A percentile compares a stretch with the other conserved stretches of the same genome.
phyloP scores from a whole-genome alignment of 2,113 vertebrate genomes.

The Silurus glanis region DNA sequence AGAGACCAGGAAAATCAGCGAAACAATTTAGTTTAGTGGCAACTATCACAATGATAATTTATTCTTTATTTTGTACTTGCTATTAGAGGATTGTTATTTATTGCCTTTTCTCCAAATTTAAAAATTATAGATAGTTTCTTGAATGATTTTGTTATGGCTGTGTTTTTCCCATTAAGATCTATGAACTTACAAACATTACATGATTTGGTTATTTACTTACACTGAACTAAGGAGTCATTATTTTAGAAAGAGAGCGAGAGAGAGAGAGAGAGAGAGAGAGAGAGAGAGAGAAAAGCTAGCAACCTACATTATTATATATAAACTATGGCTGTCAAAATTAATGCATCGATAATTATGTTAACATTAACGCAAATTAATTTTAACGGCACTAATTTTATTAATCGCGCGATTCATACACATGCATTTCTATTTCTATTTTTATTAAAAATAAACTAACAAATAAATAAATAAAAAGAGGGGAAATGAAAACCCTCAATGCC shows the following conservation, averaged over 20 bases:
- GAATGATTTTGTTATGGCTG: background rate
- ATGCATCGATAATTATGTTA: too few relatives aligned
- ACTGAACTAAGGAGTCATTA: background rate
- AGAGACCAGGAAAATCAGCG: too few relatives aligned
- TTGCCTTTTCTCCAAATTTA: background rate
- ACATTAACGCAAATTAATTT: too few relatives aligned
- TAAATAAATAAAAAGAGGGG: too few relatives aligned
- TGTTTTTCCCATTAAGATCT: background rate
- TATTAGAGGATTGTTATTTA: background rate
- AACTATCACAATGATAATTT: background rate
- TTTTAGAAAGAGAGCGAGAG: background rate
- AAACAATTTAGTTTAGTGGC: too few relatives aligned
- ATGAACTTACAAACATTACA: background rate
- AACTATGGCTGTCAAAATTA: too few relatives aligned
- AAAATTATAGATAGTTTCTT: background rate
- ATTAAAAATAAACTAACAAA: too few relatives aligned
- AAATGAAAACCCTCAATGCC: too few relatives aligned
- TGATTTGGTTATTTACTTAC: background rate
- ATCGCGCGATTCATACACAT: too few relatives aligned
- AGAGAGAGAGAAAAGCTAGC: background rate
- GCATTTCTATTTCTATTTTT: too few relatives aligned
- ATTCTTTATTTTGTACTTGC: background rate
- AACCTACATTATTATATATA: background rate
- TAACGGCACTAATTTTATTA: too few relatives aligned
- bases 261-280: background rate